Conservation (phyloP, 2,888 invertebrate species). For the Drosophila planitibia region DNA sequence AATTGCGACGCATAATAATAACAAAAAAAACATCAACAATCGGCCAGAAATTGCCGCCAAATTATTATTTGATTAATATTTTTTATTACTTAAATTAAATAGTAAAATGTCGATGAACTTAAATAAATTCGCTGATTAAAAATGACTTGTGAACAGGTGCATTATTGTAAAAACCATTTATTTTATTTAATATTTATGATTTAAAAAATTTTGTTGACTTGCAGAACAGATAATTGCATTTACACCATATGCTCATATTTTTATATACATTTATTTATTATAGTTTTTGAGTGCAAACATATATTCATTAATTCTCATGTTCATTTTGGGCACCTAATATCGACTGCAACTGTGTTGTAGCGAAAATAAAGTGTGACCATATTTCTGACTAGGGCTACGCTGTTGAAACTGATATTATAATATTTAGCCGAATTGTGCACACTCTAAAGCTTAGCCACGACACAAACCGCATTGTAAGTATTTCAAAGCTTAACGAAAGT, state of each 20-base stretch:
- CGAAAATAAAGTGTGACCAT: not conserved
- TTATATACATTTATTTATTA: not conserved
- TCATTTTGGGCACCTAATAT: not conserved
- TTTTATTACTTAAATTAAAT: not conserved
- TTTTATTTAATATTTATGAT: not conserved
- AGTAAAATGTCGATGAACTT: not conserved
- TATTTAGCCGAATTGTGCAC: not conserved
- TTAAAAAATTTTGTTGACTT: not conserved
- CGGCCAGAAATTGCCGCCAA: not conserved
- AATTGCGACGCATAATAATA: not conserved
- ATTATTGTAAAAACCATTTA: not conserved
- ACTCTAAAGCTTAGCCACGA: not conserved
- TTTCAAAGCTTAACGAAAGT: not conserved
- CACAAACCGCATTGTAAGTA: constrained; percentile 3
- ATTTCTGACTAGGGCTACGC: not conserved
- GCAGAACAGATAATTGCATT: not conserved
- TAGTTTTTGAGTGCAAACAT: not conserved
- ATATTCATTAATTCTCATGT: not conserved
- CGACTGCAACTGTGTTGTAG: not conserved
- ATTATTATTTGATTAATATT: not conserved
- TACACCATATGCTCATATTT: not conserved
- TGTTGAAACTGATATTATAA: not conserved
- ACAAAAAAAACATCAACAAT: not conserved
- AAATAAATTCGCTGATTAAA: not conserved
- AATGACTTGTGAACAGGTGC: not conserved